Evolutionary conservation across 2,113 vertebrate genomes (phyloP).

Genomic region (Hepsetus odoe): DNA sequence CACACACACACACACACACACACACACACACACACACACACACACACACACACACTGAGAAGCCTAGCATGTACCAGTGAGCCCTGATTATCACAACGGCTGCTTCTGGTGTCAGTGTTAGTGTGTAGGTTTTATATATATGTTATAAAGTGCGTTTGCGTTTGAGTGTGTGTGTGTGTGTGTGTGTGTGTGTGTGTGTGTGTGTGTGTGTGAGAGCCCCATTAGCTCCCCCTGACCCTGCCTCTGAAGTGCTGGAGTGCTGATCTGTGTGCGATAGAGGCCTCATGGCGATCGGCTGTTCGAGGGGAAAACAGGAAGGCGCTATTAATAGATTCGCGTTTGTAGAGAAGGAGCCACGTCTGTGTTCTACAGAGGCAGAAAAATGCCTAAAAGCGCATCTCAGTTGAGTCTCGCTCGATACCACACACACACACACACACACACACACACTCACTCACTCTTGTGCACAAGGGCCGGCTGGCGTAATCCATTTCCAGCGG

Average conservation of each 20-base stretch:
- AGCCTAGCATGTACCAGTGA: background rate
- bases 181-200: background rate
- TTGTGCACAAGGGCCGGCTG: conserved; percentile 4
- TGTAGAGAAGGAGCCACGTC: background rate
- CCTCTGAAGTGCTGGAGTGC: conserved; percentile 6
- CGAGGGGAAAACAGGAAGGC: conserved; percentile 22
- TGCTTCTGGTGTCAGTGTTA: background rate
- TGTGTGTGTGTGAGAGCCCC: background rate
- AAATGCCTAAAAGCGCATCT: conserved; percentile 4
- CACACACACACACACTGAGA: background rate
- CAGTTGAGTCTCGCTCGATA: background rate
- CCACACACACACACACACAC: background rate
- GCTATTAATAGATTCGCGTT: conserved; percentile 9
- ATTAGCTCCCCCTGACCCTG: background rate
- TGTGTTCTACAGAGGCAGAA: background rate
- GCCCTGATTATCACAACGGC: background rate
- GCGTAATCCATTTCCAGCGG: conserved; percentile 34
- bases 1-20: background rate
- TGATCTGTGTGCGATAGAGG: conserved; percentile 31
- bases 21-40: background rate
- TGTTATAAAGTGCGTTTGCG: too few relatives aligned
- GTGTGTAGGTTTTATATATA: too few relatives aligned
- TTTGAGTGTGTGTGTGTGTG: background rate
- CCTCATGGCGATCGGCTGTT: conserved; percentile 14
- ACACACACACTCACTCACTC: background rate